Conservation (phyloP, 2,888 invertebrate genomes). For the Colostygia pectinataria region DNA sequence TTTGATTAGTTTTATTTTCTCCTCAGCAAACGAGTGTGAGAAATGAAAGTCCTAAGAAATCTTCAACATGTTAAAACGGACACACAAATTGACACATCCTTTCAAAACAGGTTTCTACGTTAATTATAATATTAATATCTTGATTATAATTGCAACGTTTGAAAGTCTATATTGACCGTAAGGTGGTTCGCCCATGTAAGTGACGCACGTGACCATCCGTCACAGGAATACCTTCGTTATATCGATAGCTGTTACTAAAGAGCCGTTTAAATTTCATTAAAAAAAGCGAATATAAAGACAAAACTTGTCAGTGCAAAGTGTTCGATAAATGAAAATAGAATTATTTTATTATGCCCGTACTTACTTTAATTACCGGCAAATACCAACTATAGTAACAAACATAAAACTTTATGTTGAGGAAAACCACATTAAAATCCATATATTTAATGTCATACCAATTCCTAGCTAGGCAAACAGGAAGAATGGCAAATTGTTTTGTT, state of each 20-base stretch:
- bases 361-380: too few species aligned
- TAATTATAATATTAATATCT: slow-evolving; percentile 12
- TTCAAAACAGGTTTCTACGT: slow-evolving; percentile 18
- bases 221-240: too few species aligned
- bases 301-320: too few species aligned
- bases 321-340: too few species aligned
- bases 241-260: too few species aligned
- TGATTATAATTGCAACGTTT: neutral
- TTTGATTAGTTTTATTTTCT: slow-evolving; percentile 5
- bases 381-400: too few species aligned
- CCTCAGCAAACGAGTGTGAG: slow-evolving; percentile 15
- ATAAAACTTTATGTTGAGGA: neutral
- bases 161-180: neutral
- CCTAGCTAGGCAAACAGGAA: slow-evolving; percentile 8
- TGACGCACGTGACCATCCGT: too few species aligned
- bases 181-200: too few species aligned
- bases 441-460: neutral
- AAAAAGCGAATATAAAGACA: too few species aligned
- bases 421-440: slow-evolving; percentile 3
- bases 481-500: neutral
- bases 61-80: slow-evolving; percentile 18
- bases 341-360: too few species aligned
- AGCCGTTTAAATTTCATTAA: too few species aligned
- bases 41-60: slow-evolving; percentile 24
- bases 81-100: slow-evolving; percentile 19